These are phyloP conservation scores for Thera britannica DNA, from an alignment of 2,888 invertebrate species.

Conservation along the genomic window DNA sequence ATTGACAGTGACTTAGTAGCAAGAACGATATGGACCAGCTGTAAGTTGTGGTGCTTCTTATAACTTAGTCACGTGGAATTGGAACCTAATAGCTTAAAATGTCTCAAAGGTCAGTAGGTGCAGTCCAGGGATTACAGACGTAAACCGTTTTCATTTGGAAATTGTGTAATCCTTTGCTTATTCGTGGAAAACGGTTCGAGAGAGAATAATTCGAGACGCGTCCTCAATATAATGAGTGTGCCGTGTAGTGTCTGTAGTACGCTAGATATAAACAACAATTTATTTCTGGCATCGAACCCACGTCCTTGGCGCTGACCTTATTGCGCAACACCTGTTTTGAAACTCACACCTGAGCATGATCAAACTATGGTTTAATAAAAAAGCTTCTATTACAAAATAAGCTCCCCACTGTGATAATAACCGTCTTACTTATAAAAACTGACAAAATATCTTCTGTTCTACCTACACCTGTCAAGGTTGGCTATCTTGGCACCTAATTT, in stretches of 20 bases:
- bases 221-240: constrained; percentile 2
- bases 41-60: too few species aligned
- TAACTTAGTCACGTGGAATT: too few species aligned
- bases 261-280: constrained; percentile 80
- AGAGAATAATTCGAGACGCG: background rate
- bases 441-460: too few species aligned
- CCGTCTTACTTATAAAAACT: too few species aligned
- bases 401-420: too few species aligned
- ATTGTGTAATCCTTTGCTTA: too few species aligned
- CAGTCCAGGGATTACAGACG: background rate
- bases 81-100: too few species aligned
- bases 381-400: background rate
- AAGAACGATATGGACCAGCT: too few species aligned
- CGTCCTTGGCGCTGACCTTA: constrained; percentile 84
- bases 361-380: background rate
- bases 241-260: constrained; percentile 45
- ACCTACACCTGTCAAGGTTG: too few species aligned
- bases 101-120: too few species aligned
- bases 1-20: too few species aligned
- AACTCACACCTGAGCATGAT: constrained; percentile 62
- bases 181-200: background rate
- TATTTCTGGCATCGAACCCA: constrained; percentile 83
- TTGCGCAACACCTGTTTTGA: constrained; percentile 83
- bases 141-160: background rate
- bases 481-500: too few species aligned